These are phyloP conservation scores for Anas platyrhynchos DNA, from an alignment of 2,113 vertebrate genomes.

Conservation along the genomic window DNA sequence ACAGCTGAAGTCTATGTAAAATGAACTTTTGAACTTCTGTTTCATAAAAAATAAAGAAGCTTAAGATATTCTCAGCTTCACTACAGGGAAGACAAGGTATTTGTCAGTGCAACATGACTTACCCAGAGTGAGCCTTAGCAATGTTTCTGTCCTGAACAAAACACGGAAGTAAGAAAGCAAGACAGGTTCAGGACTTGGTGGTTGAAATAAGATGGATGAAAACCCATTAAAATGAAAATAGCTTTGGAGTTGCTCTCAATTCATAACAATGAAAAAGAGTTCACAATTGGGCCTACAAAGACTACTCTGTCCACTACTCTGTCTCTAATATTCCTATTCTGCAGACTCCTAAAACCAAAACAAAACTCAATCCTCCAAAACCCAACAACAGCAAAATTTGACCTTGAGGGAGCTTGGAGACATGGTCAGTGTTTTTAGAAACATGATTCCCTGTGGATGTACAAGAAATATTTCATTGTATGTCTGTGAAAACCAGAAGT, in stretches of 20 bases:
- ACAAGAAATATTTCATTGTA: not conserved
- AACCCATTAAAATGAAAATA: not conserved
- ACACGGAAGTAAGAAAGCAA: not conserved
- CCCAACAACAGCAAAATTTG: not conserved
- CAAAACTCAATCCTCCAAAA: not conserved
- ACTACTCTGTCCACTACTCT: not conserved
- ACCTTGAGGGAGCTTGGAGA: not conserved
- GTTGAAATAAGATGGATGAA: not conserved
- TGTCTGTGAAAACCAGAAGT: accelerated
- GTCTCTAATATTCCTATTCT: not conserved
- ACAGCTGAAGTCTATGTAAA: not conserved
- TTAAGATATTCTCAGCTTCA: conserved; percentile 42
- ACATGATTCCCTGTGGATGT: not conserved
- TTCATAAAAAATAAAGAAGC: conserved; percentile 65
- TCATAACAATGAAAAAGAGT: not conserved
- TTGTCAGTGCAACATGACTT: conserved; percentile 24
- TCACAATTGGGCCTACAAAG: not conserved
- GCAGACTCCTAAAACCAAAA: not conserved
- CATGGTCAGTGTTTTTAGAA: not conserved
- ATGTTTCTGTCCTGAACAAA: conserved; percentile 9
- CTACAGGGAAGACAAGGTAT: conserved; percentile 26
- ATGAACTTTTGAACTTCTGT: conserved; percentile 33
- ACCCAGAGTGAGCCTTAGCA: not conserved
- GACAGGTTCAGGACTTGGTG: not conserved
- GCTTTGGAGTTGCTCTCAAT: not conserved